A percentile compares a stretch with the other conserved stretches of the same genome.
Conservation (phyloP, 2,113 vertebrate species). For the Pedetes capensis region DNA sequence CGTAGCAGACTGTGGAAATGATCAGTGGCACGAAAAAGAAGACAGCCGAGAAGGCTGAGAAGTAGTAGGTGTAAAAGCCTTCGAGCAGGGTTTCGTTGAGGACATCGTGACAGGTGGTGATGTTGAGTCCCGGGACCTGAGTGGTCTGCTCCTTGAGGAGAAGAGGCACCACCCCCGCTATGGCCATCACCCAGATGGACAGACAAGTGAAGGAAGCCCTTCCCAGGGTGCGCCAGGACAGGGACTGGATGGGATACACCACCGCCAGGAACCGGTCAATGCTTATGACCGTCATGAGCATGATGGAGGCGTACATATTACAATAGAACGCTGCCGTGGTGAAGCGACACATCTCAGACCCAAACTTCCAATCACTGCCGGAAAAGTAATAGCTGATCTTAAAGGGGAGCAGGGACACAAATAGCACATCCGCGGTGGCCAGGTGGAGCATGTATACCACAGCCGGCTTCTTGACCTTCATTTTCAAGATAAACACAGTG, state of each 20-base stretch:
- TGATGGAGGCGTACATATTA: constrained; percentile 97
- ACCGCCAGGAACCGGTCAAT: constrained; percentile 94
- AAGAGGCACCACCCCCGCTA: constrained; percentile 88
- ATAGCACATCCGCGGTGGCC: constrained; percentile 91
- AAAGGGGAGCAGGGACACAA: constrained; percentile 91
- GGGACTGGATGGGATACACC: constrained; percentile 92
- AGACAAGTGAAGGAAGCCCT: constrained; percentile 85
- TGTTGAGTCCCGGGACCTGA: constrained; percentile 84
- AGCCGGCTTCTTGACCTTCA: constrained; percentile 90
- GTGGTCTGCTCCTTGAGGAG: constrained; percentile 88
- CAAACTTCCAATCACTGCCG: constrained; percentile 93
- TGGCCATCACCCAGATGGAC: constrained; percentile 90
- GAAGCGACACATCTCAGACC: constrained; percentile 87
- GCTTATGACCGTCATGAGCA: constrained; percentile 93
- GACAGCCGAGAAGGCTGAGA: constrained; percentile 88
- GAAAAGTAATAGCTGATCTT: constrained; percentile 93
- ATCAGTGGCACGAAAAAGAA: constrained; percentile 94
- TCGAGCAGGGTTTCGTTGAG: constrained; percentile 82
- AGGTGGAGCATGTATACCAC: constrained; percentile 96
- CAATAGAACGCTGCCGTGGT: constrained; percentile 93
- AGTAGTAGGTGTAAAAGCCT: constrained; percentile 89
- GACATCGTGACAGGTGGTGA: constrained; percentile 96
- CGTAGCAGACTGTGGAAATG: constrained; percentile 88
- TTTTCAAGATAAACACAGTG: constrained; percentile 87
- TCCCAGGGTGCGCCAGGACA: constrained; percentile 90